Evolutionary conservation across 2,113 vertebrate genomes (phyloP).

Genomic region (Cephalophus harveyi): DNA sequence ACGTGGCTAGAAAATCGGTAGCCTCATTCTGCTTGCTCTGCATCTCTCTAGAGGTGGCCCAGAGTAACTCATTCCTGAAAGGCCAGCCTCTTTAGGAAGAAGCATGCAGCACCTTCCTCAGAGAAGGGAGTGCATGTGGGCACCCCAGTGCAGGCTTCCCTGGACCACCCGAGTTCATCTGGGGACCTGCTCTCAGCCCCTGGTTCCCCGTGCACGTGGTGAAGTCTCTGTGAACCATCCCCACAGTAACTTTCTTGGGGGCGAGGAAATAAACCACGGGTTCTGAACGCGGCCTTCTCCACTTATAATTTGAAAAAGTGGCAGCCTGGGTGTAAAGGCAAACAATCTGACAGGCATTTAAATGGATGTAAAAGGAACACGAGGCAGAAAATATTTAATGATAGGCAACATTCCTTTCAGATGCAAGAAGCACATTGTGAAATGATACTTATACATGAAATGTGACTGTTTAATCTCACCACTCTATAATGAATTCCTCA

Average conservation of each 20-base stretch:
- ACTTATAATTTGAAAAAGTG: not conserved
- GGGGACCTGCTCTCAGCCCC: not conserved
- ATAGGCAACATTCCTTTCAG: constrained; percentile 26
- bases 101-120: not conserved
- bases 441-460: constrained; percentile 38
- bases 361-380: constrained; percentile 17
- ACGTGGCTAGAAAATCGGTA: not conserved
- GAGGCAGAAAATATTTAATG: constrained; percentile 30
- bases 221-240: not conserved
- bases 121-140: not conserved
- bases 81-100: not conserved
- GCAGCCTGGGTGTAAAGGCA: not conserved
- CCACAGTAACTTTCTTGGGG: not conserved
- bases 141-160: accelerated
- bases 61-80: not conserved
- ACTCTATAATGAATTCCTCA: constrained; percentile 20
- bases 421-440: not conserved
- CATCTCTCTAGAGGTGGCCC: not conserved
- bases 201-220: not conserved
- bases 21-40: not conserved
- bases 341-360: constrained; percentile 1
- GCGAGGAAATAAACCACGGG: not conserved
- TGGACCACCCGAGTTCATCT: accelerated
- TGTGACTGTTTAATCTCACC: constrained; percentile 14
- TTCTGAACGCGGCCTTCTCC: not conserved